A percentile compares a stretch with the other conserved stretches of the same genome.
Evolutionary conservation across 2,888 invertebrate species (phyloP).

Genomic region (Boloria selene): DNA sequence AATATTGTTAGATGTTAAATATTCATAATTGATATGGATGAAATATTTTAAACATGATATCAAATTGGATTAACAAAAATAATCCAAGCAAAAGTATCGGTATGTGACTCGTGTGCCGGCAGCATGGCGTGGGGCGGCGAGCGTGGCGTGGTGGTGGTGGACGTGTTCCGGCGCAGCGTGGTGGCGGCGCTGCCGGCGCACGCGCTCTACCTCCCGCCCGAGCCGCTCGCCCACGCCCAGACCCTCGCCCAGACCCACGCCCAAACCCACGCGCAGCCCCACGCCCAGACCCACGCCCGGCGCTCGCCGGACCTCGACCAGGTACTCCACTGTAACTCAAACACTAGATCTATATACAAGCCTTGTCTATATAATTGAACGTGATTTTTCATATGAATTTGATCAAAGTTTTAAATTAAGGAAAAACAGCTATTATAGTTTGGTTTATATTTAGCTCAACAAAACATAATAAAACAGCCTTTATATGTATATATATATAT

Average conservation of each 20-base stretch:
- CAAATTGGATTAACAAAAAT: too few relatives aligned
- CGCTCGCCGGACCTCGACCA: slow-evolving; percentile 94
- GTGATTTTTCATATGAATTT: too few relatives aligned
- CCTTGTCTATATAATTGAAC: neutral
- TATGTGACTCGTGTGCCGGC: neutral
- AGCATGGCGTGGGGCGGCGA: slow-evolving; percentile 99
- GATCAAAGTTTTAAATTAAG: too few relatives aligned
- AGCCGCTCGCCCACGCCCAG: slow-evolving; percentile 85
- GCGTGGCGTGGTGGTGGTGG: slow-evolving; percentile 96
- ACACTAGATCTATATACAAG: neutral
- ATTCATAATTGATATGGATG: too few relatives aligned
- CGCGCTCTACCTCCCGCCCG: slow-evolving; percentile 94
- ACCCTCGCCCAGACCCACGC: slow-evolving; percentile 86
- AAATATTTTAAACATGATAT: too few relatives aligned
- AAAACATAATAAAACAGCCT: neutral
- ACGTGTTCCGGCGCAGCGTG: slow-evolving; percentile 94
- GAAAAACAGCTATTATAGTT: too few relatives aligned
- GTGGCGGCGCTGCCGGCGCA: slow-evolving; percentile 94
- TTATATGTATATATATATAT: too few relatives aligned
- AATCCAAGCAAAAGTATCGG: neutral
- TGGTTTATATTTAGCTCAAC: too few relatives aligned
- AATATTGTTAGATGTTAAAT: too few relatives aligned
- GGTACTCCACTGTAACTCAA: slow-evolving; percentile 75
- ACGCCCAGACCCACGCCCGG: slow-evolving; percentile 87
- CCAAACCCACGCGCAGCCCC: slow-evolving; percentile 86